These are phyloP conservation scores for Nymphalis urticae DNA, from an alignment of 2,888 invertebrate species.

Conservation along the genomic window DNA sequence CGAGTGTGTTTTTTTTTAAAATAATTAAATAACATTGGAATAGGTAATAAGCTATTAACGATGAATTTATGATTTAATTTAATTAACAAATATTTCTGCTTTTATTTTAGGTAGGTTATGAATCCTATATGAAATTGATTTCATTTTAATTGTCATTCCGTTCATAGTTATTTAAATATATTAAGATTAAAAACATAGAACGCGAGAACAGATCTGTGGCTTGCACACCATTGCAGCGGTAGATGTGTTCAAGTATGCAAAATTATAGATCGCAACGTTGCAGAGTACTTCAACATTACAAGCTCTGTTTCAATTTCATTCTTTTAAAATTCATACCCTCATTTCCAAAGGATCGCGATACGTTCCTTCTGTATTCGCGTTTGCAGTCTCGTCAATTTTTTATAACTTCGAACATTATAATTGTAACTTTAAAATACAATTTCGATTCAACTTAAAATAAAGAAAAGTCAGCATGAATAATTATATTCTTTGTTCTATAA, in stretches of 20 bases:
- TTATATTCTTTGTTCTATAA: background rate
- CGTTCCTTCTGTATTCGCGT: conserved; percentile 29
- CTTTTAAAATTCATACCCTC: conserved; percentile 52
- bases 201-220: conserved; percentile 20
- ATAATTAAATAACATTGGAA: too few species aligned
- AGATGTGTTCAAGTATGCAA: conserved; percentile 29
- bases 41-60: too few species aligned
- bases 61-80: too few species aligned
- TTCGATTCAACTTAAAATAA: background rate
- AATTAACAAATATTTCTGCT: too few species aligned
- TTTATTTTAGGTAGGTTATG: too few species aligned
- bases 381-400: conserved; percentile 24
- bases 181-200: background rate
- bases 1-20: too few species aligned
- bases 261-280: conserved; percentile 26
- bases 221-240: conserved; percentile 11
- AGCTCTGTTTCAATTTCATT: conserved; percentile 47
- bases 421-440: background rate
- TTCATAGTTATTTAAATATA: background rate
- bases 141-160: background rate
- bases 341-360: conserved; percentile 37
- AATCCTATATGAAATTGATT: background rate
- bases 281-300: conserved; percentile 22
- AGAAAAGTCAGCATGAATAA: background rate
- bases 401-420: background rate